Base-by-base conservation (phyloP, 2,113 vertebrate genomes). In the Phaethornis superciliosus region DNA sequence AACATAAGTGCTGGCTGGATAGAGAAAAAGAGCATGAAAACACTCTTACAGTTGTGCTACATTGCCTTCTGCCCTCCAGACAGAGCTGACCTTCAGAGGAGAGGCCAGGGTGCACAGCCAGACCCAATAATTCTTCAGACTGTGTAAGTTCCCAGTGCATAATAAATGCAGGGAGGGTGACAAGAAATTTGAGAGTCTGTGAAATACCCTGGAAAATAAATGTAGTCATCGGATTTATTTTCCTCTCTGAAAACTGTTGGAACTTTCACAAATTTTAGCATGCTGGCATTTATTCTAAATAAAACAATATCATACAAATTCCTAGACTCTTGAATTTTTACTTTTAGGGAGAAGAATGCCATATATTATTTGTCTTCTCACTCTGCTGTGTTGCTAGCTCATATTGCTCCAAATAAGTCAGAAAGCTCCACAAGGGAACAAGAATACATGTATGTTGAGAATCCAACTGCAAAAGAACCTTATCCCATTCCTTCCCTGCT, bases 31-130 rank as follows among this genome's bases (percentile, higher is more conserved):
- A 87, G 49, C 62, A 85, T 58, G 18, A 12, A 84, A 62, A 10
- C 58, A 11, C 67, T 46, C 11, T 42, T 54, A 7, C 56, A 80
- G 11, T 16, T 26, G 84, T 79, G 65, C 70, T 90, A 7, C 89
- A 32, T 91, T 93, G 89, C 77, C 81, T 87, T 94, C 84, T 89
- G 83, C 58, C 59, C 91, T 94, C 35, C 74, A 87, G 89, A 89
- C 91, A 93, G 94, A 78, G 90, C 56, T 74, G 75, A 32, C 82
- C 90, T 93, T 84, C 65, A 69, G 76, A 84, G 30, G 4, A 68
- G 17, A 69, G 33, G 15, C 69, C 27, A 8, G 35, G 62, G 86
- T 40, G 24, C 58, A 1, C 6, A 2, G 86, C 81, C 92, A 94
- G 90, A 49, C 35, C 44, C 84, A 27, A 1, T 6, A 27, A 1